These are phyloP conservation scores for Alfaro cultratus DNA, from an alignment of 2,797 vertebrate species.

Conservation along the genomic window DNA sequence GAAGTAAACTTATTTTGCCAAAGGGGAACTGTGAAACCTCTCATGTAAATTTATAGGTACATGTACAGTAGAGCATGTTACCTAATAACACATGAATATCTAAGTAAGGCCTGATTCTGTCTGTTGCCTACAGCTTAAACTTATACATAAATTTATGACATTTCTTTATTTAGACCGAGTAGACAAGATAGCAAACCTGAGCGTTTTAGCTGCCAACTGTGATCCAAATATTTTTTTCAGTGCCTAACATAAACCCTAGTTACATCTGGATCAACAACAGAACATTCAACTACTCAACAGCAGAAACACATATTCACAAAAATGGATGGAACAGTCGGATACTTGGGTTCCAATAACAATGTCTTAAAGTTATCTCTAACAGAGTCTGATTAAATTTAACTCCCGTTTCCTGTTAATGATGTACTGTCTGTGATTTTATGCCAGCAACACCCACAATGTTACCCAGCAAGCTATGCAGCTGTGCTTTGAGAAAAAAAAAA, in stretches of 20 bases:
- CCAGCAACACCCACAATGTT: background rate
- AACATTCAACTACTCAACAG: background rate
- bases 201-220: conserved; percentile 11
- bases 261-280: background rate
- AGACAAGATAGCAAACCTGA: background rate
- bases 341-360: background rate
- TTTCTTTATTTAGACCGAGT: conserved; percentile 21
- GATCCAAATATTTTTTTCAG: conserved; percentile 25
- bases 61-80: conserved; percentile 5
- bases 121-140: conserved; percentile 34
- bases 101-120: conserved; percentile 50
- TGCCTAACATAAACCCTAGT: conserved; percentile 4
- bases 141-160: conserved; percentile 13
- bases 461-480: background rate
- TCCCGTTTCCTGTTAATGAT: background rate
- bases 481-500: background rate
- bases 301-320: background rate
- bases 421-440: background rate
- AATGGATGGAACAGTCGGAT: background rate
- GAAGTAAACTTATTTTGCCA: conserved; percentile 45
- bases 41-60: conserved; percentile 45
- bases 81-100: conserved; percentile 47
- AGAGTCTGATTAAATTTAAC: background rate
- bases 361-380: background rate
- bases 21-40: conserved; percentile 33